These are phyloP conservation scores for Lepidocolaptes lacrymiger DNA, from an alignment of 2,797 vertebrate genomes.

Conservation along the genomic window DNA sequence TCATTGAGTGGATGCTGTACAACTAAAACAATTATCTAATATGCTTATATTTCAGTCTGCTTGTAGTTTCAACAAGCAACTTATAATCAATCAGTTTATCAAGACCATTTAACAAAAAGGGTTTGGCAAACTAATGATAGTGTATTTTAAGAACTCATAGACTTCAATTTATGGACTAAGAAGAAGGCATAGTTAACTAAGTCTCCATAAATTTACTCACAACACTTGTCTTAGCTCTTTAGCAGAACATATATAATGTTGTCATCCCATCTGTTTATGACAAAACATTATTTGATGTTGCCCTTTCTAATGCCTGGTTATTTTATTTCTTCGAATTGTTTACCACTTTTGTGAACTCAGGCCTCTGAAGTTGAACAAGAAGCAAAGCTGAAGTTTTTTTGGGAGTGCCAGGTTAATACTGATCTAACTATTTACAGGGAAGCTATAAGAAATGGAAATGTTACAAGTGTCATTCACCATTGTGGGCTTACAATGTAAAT, in stretches of 20 bases:
- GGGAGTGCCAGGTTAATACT: background rate
- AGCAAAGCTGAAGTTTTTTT: background rate
- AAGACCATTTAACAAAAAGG: constrained; percentile 7
- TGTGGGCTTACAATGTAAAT: constrained; percentile 35
- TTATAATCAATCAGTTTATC: background rate
- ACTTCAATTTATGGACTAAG: background rate
- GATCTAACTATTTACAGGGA: background rate
- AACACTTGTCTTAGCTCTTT: background rate
- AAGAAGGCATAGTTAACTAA: background rate
- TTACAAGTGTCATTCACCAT: constrained; percentile 19
- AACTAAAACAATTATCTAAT: background rate
- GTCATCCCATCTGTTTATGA: background rate
- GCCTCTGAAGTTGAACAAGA: background rate
- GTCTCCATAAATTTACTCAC: background rate
- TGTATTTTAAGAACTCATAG: background rate
- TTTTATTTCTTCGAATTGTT: background rate
- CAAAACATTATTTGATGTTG: background rate
- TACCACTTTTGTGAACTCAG: background rate
- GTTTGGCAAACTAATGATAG: background rate
- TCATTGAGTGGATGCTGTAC: background rate
- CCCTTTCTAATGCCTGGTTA: background rate
- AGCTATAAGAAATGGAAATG: constrained; percentile 19
- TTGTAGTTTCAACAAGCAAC: background rate
- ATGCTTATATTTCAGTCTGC: background rate
- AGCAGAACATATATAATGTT: background rate